Evolutionary conservation across 2,888 invertebrate genomes (phyloP), one percentile per base, ranked within the genome.

Genomic region (Pyralis farinalis): DNA sequence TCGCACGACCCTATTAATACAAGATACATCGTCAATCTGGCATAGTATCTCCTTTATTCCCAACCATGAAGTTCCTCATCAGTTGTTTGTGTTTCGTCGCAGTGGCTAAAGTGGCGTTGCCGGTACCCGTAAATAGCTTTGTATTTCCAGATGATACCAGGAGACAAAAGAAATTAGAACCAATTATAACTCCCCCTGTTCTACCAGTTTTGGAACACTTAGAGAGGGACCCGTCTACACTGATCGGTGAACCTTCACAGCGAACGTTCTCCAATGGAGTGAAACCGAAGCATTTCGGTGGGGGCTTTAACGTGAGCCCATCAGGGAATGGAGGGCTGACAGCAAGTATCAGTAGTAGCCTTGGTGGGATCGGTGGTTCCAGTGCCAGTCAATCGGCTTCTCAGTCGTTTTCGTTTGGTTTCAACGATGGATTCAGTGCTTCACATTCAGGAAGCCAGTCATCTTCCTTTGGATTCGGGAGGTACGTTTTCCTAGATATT

Each of bases 1-100:
- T 87, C 83, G 84, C 52, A 44, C 76, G 71, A 79, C 79, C 86
- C 84, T 86, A 86, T 87, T 88, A 86, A 88, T 79, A 87, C 84
- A 70, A 80, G 77, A 80, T 70, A 76, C 81, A 58, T 60, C 71
- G 72, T 46, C 65, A 53, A 66, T 58, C 64, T 57, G 63, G 53
- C 71, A 75, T 84, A 87, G 86, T 81, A 63, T 77, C 70, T 68
- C 51, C 63, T 60, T 60, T 66, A 71, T 63, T 55, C 60, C 61
- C 72, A 71, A 74, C 59, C 70, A 88, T 87, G 87, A 75, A 58
- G 77, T 65, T 78, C 75, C 74, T 87, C 68, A 72, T 58, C 58
- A 55, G 56, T 56, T 78, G 66, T 56, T 47, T 82, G 44, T 79
- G 67, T 46, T 46, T 81, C 10, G 67, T 66, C 42, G 53, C 67